Evolutionary conservation across 2,113 vertebrate species (phyloP).

Genomic region (Gallinago undulata): DNA sequence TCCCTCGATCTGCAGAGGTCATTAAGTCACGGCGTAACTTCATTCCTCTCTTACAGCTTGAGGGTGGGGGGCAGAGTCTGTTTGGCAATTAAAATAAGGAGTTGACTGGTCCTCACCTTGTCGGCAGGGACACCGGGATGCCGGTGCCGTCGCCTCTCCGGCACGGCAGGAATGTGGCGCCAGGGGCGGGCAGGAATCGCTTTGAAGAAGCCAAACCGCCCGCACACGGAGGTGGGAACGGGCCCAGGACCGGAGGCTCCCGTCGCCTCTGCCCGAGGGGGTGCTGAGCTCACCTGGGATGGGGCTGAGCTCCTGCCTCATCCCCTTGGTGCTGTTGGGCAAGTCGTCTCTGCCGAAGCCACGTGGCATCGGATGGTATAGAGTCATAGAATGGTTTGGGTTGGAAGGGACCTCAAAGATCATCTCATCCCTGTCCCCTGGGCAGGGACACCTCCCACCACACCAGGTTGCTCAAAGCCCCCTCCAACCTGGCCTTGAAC

Average conservation of each 20-base stretch:
- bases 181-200: not conserved
- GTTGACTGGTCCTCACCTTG: not conserved
- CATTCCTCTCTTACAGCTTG: not conserved
- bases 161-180: not conserved
- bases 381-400: too few species aligned
- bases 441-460: too few species aligned
- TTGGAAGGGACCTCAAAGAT: too few species aligned
- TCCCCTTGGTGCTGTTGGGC: not conserved
- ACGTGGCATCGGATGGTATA: not conserved
- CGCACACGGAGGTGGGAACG: rapidly evolving
- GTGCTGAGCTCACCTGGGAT: not conserved
- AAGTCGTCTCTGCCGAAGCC: not conserved
- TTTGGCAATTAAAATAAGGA: not conserved
- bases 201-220: not conserved
- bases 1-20: not conserved
- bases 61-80: not conserved
- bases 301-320: not conserved
- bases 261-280: not conserved
- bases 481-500: too few species aligned
- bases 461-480: too few species aligned
- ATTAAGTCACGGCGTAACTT: not conserved
- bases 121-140: not conserved
- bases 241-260: not conserved
- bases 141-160: not conserved
- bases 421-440: too few species aligned